phyloP scores from a whole-genome alignment of 2,797 vertebrate genomes.

The Simalia tracyae region DNA sequence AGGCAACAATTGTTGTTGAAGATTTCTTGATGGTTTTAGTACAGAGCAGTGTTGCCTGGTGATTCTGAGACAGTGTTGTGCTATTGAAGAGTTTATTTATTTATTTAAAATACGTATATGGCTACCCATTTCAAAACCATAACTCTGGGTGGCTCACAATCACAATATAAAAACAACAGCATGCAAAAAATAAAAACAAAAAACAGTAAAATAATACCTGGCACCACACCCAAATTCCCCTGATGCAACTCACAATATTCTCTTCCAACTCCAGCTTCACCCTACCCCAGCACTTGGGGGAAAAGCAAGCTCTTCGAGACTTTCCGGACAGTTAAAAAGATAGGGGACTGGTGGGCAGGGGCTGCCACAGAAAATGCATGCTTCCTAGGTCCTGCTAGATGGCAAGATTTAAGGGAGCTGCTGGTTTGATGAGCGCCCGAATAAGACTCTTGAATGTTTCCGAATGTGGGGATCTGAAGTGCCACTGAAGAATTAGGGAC shows the following conservation, averaged over 20 bases:
- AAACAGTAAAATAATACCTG: neutral
- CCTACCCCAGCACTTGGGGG: neutral
- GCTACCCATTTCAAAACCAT: neutral
- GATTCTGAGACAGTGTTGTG: neutral
- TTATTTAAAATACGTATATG: neutral
- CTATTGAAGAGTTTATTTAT: neutral
- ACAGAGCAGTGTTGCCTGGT: neutral
- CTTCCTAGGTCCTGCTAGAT: neutral
- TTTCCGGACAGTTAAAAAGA: neutral
- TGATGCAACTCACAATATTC: neutral
- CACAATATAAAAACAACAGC: neutral
- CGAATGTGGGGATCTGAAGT: neutral
- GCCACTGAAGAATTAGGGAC: neutral
- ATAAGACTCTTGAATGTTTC: neutral
- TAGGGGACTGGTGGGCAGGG: neutral
- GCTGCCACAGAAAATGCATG: neutral
- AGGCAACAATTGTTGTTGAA: neutral
- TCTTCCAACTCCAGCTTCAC: neutral
- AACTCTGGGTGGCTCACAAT: neutral
- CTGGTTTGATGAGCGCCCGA: neutral
- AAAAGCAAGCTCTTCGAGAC: neutral
- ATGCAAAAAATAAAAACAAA: neutral
- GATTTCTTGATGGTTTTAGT: neutral
- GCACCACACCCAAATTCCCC: neutral
- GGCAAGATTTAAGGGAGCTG: neutral